Evolutionary conservation across 2,113 vertebrate species (phyloP), one percentile per base, ranked within the genome.

Genomic region (Tiliqua scincoides): DNA sequence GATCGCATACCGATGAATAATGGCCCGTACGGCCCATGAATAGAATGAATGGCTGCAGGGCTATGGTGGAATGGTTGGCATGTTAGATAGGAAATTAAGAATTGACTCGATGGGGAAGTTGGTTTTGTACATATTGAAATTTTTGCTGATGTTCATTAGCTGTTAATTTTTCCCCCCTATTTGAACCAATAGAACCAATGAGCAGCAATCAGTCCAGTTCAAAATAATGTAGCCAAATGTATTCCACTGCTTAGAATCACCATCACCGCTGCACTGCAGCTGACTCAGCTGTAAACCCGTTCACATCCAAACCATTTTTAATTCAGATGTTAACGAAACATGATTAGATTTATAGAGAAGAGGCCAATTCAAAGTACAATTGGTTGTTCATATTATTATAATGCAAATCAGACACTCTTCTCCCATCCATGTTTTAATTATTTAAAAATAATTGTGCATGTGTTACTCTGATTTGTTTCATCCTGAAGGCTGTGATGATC

Each of bases 101-200:
- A 93, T 89, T 92, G 32, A 89, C 87, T 93, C 88, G 89, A 82
- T 37, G 87, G 59, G 70, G 90, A 77, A 82, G 82, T 89, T 40
- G 91, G 10, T 32, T 94, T 91, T 94, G 1, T 93, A 92, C 92
- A 88, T 92, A 92, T 92, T 91, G 88, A 95, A 92, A 67, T 89
- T 76, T 92, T 7, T 20, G 40, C 82, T 94, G 84, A 94, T 91
- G 93, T 95, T 92, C 65, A 93, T 85, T 88, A 91, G 30, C n/a
- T 91, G 27, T 90, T 90, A 68, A 63, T 18, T 40, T 68, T 85
- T 85, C 70, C 83, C 43, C 43, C 43, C 43, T 8, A 91, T 91
- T 96, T 95, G 92, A 96, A 95, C 92, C 92, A 93, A 91, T 87
- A 91, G 83, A 89, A 93, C 84, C 48, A 91, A 89, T 92, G 94